Conservation (phyloP, 2,888 invertebrate species). For the Opisthograptis luteolata region DNA sequence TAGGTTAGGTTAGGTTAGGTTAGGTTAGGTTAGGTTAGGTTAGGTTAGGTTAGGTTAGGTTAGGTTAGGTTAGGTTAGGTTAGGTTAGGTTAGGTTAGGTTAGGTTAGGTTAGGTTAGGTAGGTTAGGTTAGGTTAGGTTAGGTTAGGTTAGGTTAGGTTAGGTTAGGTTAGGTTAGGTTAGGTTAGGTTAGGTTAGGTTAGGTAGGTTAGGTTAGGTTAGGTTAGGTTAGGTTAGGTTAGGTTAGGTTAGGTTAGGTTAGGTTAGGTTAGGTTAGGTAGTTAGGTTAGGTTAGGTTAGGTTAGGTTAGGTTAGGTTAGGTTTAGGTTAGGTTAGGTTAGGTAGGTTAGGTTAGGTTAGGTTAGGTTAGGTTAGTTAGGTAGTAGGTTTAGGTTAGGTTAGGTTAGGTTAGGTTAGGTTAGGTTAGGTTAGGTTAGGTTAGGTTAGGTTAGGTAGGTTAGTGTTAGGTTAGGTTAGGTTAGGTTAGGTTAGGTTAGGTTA, state of each 20-base stretch:
- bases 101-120: slow-evolving; percentile 28
- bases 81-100: slow-evolving; percentile 22
- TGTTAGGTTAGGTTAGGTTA: too few relatives aligned
- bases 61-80: slow-evolving; percentile 24
- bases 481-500: too few relatives aligned
- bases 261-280: slow-evolving; percentile 30
- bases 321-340: slow-evolving; percentile 29
- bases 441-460: slow-evolving; percentile 26
- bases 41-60: too few relatives aligned
- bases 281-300: slow-evolving; percentile 25
- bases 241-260: slow-evolving; percentile 27
- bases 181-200: slow-evolving; percentile 28
- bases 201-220: slow-evolving; percentile 25
- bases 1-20: too few relatives aligned
- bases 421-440: slow-evolving; percentile 31
- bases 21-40: too few relatives aligned
- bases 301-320: slow-evolving; percentile 29
- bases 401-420: slow-evolving; percentile 27
- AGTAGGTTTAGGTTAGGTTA: slow-evolving; percentile 18
- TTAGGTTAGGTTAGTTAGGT: slow-evolving; percentile 30
- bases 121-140: slow-evolving; percentile 26
- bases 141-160: slow-evolving; percentile 25
- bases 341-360: slow-evolving; percentile 33
- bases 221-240: too few relatives aligned
- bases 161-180: slow-evolving; percentile 25